These are phyloP conservation scores for Rhopilema esculentum DNA, from an alignment of 30 jellyfish, hydroid and myxozoan species.

Conservation along the genomic window DNA sequence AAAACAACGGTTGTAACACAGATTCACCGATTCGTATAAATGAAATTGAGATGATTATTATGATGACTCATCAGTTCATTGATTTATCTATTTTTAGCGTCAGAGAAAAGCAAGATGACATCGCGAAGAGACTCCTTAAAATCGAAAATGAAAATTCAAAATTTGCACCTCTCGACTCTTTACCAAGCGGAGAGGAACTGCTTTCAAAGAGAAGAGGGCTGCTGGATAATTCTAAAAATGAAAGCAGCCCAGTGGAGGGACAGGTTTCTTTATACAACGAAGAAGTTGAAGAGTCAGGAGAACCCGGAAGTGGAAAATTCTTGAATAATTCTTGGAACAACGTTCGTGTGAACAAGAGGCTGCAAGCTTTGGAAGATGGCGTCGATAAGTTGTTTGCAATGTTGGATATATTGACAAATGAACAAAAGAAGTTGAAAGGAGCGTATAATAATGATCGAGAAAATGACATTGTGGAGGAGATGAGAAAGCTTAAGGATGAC, in stretches of 20 bases:
- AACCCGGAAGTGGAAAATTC: conserved; percentile 7
- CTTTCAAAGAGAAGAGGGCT: background rate
- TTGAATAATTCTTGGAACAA: conserved; percentile 65
- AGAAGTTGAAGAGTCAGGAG: background rate
- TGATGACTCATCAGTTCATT: no score
- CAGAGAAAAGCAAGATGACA: conserved; percentile 16
- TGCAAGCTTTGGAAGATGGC: conserved; percentile 80
- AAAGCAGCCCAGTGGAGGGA: background rate
- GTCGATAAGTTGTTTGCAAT: conserved; percentile 77
- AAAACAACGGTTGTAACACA: no score
- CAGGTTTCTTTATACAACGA: background rate
- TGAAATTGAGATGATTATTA: no score
- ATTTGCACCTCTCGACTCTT: background rate
- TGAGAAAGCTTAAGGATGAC: background rate
- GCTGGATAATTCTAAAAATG: background rate
- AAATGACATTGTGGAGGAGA: background rate
- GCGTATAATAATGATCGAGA: background rate
- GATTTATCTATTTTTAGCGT: no score
- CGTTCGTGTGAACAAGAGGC: conserved; percentile 60
- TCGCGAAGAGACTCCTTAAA: conserved; percentile 5
- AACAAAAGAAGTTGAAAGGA: conserved; percentile 24
- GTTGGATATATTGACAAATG: conserved; percentile 62
- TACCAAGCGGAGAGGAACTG: conserved; percentile 48
- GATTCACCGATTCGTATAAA: no score
- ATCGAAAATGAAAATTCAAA: background rate